A percentile compares a stretch with the other conserved stretches of the same genome.
phyloP scores from a whole-genome alignment of 2,888 invertebrate species.

The Clistopyga incitator region DNA sequence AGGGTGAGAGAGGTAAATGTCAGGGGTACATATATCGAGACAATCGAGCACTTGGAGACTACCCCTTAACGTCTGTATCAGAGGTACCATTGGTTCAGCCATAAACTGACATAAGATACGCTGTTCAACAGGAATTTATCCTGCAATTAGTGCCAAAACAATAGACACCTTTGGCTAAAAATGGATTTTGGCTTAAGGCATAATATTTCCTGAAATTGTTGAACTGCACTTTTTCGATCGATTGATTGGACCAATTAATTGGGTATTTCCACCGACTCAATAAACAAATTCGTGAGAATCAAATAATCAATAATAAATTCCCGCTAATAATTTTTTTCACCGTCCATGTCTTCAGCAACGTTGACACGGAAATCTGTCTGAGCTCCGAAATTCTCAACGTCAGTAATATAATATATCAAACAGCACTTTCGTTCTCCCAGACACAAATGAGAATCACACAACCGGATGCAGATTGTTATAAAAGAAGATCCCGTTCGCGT shows the following conservation, averaged over 20 bases:
- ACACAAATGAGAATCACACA: conserved; percentile 15
- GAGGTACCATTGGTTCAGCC: conserved; percentile 66
- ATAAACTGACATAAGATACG: conserved; percentile 15
- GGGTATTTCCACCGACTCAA: too few species aligned
- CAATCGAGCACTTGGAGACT: conserved; percentile 74
- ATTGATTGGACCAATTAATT: background rate
- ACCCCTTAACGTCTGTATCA: conserved; percentile 48
- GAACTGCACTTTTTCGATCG: background rate
- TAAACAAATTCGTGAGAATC: too few species aligned
- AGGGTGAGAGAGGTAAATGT: conserved; percentile 53
- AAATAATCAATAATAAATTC: too few species aligned
- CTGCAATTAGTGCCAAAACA: background rate
- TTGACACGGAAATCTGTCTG: background rate
- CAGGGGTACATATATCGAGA: conserved; percentile 67
- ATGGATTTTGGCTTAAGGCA: too few species aligned
- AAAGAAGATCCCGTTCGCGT: conserved; percentile 46
- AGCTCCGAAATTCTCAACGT: background rate
- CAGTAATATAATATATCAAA: conserved; percentile 34
- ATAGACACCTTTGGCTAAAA: background rate
- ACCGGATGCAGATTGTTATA: conserved; percentile 55
- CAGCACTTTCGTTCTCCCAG: conserved; percentile 29
- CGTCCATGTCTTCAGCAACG: background rate
- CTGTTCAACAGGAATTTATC: background rate
- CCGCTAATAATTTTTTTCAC: too few species aligned
- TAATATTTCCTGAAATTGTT: too few species aligned